Evolutionary conservation across 2,797 vertebrate species (phyloP).

Genomic region (Parauchenoglanis ngamensis): DNA sequence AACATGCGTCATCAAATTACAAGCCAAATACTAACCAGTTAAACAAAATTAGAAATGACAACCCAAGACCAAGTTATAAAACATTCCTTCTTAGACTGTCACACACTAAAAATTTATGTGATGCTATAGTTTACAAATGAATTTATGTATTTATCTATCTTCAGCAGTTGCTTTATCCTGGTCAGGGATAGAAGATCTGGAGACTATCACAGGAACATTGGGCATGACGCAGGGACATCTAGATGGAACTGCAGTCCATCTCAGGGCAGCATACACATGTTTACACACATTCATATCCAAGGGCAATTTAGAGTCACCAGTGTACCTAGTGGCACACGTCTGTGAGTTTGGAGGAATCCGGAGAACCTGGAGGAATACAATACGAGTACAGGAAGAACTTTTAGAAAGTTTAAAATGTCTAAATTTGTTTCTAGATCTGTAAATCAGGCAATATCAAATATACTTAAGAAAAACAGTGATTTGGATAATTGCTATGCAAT

Average conservation of each 20-base stretch:
- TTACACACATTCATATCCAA: not conserved
- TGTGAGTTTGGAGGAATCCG: not conserved
- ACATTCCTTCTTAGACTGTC: not conserved
- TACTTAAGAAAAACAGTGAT: not conserved
- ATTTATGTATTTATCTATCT: not conserved
- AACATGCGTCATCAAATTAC: no score
- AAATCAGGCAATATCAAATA: not conserved
- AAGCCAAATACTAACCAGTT: not conserved
- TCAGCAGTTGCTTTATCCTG: not conserved
- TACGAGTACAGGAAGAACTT: not conserved
- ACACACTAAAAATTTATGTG: not conserved
- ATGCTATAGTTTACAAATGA: not conserved
- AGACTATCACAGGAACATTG: not conserved
- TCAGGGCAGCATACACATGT: not conserved
- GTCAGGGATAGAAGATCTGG: not conserved
- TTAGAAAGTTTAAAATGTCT: not conserved
- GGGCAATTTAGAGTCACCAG: not conserved
- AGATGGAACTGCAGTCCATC: not conserved
- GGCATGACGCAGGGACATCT: not conserved
- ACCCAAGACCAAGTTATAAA: not conserved
- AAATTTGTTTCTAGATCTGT: not conserved
- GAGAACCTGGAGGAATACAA: not conserved
- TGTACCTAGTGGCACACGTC: not conserved
- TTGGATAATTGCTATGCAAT: not conserved
- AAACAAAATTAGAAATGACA: not conserved